Evolutionary conservation across 2,888 invertebrate genomes (phyloP).

Genomic region (Arctia plantaginis): DNA sequence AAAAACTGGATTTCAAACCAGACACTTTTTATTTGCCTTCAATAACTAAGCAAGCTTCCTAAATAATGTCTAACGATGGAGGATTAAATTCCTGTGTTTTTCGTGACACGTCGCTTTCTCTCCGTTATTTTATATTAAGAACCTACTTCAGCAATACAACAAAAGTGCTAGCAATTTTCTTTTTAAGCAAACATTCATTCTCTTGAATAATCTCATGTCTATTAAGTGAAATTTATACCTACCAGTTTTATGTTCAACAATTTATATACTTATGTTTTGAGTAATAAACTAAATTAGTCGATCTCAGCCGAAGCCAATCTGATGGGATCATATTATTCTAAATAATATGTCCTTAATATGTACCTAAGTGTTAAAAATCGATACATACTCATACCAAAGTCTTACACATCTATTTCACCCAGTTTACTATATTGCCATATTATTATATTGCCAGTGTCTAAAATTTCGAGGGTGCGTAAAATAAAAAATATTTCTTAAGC

Average conservation of each 20-base stretch:
- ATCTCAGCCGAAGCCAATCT: conserved; percentile 43
- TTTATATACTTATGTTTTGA: too few relatives aligned
- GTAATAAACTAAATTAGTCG: too few relatives aligned
- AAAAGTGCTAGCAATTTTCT: conserved; percentile 44
- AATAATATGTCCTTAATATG: too few relatives aligned
- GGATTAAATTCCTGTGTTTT: conserved; percentile 53
- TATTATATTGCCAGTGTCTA: conserved; percentile 40
- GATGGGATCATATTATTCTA: conserved; percentile 29
- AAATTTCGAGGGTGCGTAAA: conserved; percentile 40
- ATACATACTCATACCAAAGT: too few relatives aligned
- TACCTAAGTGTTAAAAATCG: too few relatives aligned
- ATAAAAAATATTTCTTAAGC: conserved; percentile 39
- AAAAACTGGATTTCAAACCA: not conserved
- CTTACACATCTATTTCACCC: too few relatives aligned
- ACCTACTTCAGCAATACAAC: conserved; percentile 22
- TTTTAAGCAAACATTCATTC: conserved; percentile 32
- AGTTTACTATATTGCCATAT: too few relatives aligned
- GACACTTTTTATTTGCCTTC: not conserved
- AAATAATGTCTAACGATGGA: conserved; percentile 21
- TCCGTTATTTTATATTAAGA: conserved; percentile 50
- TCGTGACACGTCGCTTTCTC: conserved; percentile 53
- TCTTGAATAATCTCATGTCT: too few relatives aligned
- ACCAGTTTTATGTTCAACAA: too few relatives aligned
- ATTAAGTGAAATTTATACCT: too few relatives aligned
- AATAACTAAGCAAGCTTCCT: not conserved